Conservation (phyloP, 2,888 invertebrate species). For the Dolichomitus sp. region DNA sequence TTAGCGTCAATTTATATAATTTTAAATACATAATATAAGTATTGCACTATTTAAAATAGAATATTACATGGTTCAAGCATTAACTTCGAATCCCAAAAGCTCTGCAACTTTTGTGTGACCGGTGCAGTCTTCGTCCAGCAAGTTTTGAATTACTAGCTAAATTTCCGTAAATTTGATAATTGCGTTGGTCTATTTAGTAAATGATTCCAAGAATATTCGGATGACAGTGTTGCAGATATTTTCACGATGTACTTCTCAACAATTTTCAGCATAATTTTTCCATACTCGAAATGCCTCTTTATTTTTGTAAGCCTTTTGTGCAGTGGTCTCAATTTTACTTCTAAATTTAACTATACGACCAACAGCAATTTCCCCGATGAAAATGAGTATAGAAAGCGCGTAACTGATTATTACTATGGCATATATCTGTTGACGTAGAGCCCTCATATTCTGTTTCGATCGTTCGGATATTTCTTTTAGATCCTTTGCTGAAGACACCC, state of each 20-base stretch:
- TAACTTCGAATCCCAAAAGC: background rate
- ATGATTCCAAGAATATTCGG: background rate
- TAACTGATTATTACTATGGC: slow-evolving; percentile 33
- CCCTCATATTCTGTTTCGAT: background rate
- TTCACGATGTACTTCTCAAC: no score
- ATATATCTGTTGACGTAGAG: slow-evolving; percentile 31
- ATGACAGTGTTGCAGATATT: no score
- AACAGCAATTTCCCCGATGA: slow-evolving; percentile 50
- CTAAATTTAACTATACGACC: background rate
- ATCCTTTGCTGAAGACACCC: no score
- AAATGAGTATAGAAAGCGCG: slow-evolving; percentile 2
- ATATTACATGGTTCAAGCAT: background rate
- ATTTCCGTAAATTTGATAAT: background rate
- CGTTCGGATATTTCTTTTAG: no score
- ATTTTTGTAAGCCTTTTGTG: background rate
- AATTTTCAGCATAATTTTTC: no score
- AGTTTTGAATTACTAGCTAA: background rate
- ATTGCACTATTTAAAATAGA: background rate
- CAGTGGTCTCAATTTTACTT: background rate
- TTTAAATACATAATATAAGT: no score
- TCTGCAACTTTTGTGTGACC: background rate
- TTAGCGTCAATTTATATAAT: background rate
- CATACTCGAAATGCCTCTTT: no score
- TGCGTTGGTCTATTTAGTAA: background rate
- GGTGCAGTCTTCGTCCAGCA: no score